These are phyloP conservation scores for Melinaea marsaeus DNA, from an alignment of 2,888 invertebrate genomes.

Conservation along the genomic window DNA sequence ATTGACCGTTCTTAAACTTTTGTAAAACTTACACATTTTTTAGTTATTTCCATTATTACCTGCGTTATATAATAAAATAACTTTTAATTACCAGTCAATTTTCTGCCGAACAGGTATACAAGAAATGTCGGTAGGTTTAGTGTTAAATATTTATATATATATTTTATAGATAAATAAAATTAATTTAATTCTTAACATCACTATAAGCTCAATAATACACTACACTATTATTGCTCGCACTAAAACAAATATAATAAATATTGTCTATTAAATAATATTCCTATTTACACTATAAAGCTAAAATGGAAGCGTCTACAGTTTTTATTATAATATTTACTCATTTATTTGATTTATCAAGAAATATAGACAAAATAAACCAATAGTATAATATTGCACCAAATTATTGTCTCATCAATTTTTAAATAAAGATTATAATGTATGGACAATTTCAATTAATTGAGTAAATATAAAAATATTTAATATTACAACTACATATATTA, in stretches of 20 bases:
- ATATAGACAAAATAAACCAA: neutral
- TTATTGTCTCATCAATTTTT: constrained; percentile 3
- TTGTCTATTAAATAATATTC: constrained; percentile 10
- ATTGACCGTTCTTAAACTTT: no score
- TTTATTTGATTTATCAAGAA: neutral
- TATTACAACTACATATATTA: neutral
- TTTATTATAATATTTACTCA: constrained; percentile 28
- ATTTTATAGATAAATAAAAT: neutral
- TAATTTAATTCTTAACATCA: neutral
- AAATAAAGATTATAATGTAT: neutral
- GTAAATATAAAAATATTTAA: neutral
- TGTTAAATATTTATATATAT: no score
- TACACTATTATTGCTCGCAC: constrained; percentile 5
- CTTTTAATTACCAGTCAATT: no score
- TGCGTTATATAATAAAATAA: no score
- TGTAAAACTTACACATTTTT: no score
- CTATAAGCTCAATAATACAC: neutral
- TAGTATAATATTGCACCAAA: neutral
- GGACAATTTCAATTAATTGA: neutral
- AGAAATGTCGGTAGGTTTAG: no score
- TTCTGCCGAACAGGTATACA: no score
- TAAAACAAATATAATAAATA: neutral
- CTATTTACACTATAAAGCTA: constrained; percentile 52
- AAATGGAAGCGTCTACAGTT: constrained; percentile 59
- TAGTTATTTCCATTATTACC: no score